Evolutionary conservation across 1,140 invertebrate genomes (phyloP).

Genomic region (silkworm (Bombyx mori)): DNA sequence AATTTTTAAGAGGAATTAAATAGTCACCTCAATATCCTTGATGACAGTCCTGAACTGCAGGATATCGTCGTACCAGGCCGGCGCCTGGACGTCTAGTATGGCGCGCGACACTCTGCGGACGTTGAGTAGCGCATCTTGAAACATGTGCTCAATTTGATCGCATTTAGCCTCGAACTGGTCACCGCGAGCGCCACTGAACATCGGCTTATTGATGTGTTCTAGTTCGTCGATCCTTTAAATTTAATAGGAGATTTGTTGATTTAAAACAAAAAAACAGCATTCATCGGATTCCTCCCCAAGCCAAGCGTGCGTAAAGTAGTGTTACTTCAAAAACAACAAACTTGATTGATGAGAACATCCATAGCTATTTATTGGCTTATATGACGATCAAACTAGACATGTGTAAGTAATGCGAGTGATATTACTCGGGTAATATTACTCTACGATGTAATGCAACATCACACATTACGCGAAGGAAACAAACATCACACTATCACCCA

Average conservation of each 20-base stretch:
- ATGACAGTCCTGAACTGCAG: slow-evolving; percentile 76
- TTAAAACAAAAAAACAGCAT: no score
- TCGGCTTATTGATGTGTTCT: slow-evolving; percentile 71
- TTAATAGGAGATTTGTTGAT: no score
- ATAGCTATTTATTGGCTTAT: no score
- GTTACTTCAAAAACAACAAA: neutral
- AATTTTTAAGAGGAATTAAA: neutral
- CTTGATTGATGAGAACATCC: no score
- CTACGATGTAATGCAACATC: no score
- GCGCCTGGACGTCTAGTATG: slow-evolving; percentile 81
- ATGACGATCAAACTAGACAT: no score
- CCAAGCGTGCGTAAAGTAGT: neutral
- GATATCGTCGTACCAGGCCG: slow-evolving; percentile 83
- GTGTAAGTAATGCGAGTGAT: no score
- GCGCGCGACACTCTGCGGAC: slow-evolving; percentile 73
- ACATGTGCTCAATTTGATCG: slow-evolving; percentile 81
- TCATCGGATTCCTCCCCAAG: no score
- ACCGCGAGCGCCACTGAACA: slow-evolving; percentile 78
- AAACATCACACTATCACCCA: no score
- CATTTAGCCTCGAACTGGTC: slow-evolving; percentile 80
- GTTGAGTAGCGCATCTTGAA: slow-evolving; percentile 75
- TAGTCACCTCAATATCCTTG: slow-evolving; percentile 77
- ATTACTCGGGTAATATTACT: no score
- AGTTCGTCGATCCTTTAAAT: slow-evolving; percentile 74
- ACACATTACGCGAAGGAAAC: no score